Evolutionary conservation across 2,888 invertebrate genomes (phyloP), one percentile per base, ranked within the genome.

Genomic region (Alloscopus bannaensis): DNA sequence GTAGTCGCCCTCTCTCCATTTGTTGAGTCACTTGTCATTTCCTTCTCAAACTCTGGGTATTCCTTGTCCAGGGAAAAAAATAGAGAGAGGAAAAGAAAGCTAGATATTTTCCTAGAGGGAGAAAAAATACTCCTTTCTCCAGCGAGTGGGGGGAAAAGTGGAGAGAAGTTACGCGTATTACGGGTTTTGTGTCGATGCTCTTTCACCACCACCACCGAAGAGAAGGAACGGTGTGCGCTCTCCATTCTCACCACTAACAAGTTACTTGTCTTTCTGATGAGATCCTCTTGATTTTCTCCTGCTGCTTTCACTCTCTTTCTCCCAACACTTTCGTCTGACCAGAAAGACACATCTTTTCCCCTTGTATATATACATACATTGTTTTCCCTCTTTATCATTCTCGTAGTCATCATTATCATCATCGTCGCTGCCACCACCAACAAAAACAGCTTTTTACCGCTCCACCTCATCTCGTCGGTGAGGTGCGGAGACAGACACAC

Each of bases 221-320:
- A 28, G 28, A 26, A 55, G 24, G 3, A 42, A 42, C 42, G 55
- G 2, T 16, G n/a, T 55, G 22, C 24, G n/a, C n/a, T n/a, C n/a
- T n/a, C n/a, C n/a, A n/a, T n/a, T n/a, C n/a, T 13, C 16, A 59
- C 31, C 59, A 31, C 31, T 59, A 31, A 59, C 29, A 28, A 59
- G 59, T 59, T 59, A 59, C 28, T 59, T 59, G 31, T 59, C 20
- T 59, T 18, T 59, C 59, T 59, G 59, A 31, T 29, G 57, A 57
- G 29, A 57, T 59, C 31, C 40, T 59, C 59, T 59, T 59, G 40
- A 40, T 40, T 55, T 26, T 55, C 55, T 55, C 50, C 50, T 45
- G 3, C 6, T 47, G 47, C 47, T 47, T 3, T 11, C n/a, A n/a
- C 47, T 36, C 36, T 13, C 13, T 36, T 36, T 36, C 36, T 36